Base-by-base conservation (phyloP, 2,888 invertebrate genomes). In the Leptinotarsa tumamoca region DNA sequence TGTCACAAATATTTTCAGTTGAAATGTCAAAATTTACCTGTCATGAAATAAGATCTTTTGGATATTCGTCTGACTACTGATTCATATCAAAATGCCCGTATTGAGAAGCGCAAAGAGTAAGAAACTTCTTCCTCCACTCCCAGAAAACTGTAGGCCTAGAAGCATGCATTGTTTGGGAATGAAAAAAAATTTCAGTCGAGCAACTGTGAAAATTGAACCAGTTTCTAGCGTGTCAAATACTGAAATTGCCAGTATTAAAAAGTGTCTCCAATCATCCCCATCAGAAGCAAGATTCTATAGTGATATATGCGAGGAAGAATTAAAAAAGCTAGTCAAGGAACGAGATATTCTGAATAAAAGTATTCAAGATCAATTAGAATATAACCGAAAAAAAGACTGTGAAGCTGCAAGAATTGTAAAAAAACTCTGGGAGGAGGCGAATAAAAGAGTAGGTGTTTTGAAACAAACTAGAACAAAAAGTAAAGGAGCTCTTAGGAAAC, bases 341-440 rank as follows among this genome's bases (percentile, higher is more conserved):
- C 68, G 70, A 54, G 73, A 75, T n/a, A 23, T 21, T 4, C 18
- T 79, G 43, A 72, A 73, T 4, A 56, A 18, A 15, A 73, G 75
- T 58, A 69, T 79, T 21, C 33, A 72, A 5, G 49, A 67, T 14
- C 74, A 77, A n/a, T 51, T 58, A 21, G 74, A 77, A n/a, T 69
- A 18, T 50, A 58, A 58, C 70, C 52, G 58, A 21, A 54, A 49
- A 17, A 77, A 75, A 51, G 70, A 78, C 54, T 21, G 51, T 5
- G 75, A 77, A 71, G 75, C 79, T 4, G 77, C 79, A 0, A 79
- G 56, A 43, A 68, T 79, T 10, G 74, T 78, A 7, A 76, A 77
- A n/a, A 79, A 72, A 52, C 56, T 79, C 4, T 72, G 74, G 73
- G 76, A 78, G 27, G 79, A 75, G 23, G 72, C 75, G 1, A 71